Conservation (phyloP, 2,888 invertebrate genomes). For the Eurytoma adleriae region DNA sequence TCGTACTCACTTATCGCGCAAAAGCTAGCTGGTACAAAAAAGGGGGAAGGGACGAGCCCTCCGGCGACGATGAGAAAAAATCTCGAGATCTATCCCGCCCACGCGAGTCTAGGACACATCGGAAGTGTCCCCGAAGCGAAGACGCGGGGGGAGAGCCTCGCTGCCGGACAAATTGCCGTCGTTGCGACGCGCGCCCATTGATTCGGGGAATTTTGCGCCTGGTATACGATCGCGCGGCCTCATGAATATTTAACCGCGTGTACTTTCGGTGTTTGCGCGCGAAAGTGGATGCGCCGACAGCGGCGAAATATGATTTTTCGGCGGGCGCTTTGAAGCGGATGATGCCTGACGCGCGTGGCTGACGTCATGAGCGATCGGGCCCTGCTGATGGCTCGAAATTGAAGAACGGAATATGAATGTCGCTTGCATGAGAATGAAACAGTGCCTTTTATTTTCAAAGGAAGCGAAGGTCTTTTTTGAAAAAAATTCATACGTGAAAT, state of each 20-base stretch:
- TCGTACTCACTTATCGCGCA: too few species aligned
- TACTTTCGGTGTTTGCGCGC: slow-evolving; percentile 30
- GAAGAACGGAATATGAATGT: too few species aligned
- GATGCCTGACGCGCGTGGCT: neutral
- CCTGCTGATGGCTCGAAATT: neutral
- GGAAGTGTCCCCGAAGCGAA: too few species aligned
- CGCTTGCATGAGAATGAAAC: too few species aligned
- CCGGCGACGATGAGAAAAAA: neutral
- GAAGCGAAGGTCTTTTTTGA: too few species aligned
- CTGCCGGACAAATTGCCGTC: neutral
- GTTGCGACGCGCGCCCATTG: slow-evolving; percentile 20
- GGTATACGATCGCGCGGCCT: slow-evolving; percentile 3
- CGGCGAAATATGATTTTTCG: slow-evolving; percentile 22
- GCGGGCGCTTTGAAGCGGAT: neutral
- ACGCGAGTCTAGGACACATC: too few species aligned
- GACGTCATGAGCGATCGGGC: neutral
- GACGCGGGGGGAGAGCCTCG: too few species aligned
- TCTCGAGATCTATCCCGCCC: too few species aligned
- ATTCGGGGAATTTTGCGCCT: slow-evolving; percentile 48
- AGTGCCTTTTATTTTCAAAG: too few species aligned
- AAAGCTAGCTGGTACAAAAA: neutral
- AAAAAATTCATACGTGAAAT: too few species aligned
- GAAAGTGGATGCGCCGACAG: neutral
- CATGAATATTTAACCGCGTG: slow-evolving; percentile 51
- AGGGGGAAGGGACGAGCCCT: neutral